Evolutionary conservation across 2,888 invertebrate species (phyloP).

Genomic region (Ischnus inquisitorius): DNA sequence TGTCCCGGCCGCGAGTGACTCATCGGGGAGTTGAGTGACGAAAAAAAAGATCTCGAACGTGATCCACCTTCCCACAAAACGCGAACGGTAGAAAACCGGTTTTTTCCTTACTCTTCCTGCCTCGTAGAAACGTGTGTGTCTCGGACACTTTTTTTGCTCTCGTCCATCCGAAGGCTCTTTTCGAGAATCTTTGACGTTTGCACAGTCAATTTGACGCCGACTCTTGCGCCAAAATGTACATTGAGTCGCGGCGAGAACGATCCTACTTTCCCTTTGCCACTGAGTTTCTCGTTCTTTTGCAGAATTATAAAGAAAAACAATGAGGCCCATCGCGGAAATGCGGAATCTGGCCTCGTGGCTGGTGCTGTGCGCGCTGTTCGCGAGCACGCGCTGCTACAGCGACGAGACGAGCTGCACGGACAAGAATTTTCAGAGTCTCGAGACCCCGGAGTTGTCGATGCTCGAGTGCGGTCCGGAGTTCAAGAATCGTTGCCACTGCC

Average conservation of each 20-base stretch:
- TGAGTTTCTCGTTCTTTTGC: constrained; percentile 31
- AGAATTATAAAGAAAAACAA: constrained; percentile 72
- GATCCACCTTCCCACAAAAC: constrained; percentile 35
- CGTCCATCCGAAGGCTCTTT: background rate
- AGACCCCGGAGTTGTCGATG: constrained; percentile 74
- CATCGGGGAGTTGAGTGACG: constrained; percentile 45
- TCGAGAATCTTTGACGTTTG: constrained; percentile 4
- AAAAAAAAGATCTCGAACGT: constrained; percentile 43
- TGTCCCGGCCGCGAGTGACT: constrained; percentile 52
- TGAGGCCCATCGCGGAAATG: constrained; percentile 65
- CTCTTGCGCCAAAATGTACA: background rate
- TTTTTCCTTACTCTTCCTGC: constrained; percentile 31
- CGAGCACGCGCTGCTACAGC: constrained; percentile 51
- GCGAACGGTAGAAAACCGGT: constrained; percentile 61
- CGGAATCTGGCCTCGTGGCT: constrained; percentile 52
- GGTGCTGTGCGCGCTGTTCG: constrained; percentile 52
- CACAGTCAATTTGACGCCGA: background rate
- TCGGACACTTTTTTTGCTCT: background rate
- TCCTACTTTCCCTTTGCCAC: constrained; percentile 36
- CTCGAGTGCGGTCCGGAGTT: constrained; percentile 86
- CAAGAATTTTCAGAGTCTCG: constrained; percentile 80
- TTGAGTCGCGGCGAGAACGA: background rate
- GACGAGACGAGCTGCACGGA: constrained; percentile 74
- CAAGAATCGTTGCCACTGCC: constrained; percentile 87
- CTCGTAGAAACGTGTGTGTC: constrained; percentile 8